Evolutionary conservation across 2,113 vertebrate genomes (phyloP).

Genomic region (Cynopterus brachyotis): DNA sequence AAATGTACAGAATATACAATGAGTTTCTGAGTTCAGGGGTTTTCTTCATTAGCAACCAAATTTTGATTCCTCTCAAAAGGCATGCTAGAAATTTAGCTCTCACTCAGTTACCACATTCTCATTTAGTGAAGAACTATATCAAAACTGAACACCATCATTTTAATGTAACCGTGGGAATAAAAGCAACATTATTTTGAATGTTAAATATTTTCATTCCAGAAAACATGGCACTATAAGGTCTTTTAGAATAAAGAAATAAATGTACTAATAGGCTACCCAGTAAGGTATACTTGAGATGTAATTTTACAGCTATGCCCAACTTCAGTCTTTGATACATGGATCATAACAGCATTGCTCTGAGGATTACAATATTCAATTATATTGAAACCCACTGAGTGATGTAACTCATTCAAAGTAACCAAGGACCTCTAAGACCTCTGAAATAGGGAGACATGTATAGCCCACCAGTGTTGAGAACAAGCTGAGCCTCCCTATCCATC

Average conservation of each 20-base stretch:
- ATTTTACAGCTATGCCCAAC: background rate
- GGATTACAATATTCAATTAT: background rate
- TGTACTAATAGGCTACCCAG: background rate
- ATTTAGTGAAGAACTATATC: conserved; percentile 23
- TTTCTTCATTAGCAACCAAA: conserved; percentile 31
- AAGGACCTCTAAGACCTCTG: background rate
- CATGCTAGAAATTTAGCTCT: background rate
- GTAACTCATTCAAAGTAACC: background rate
- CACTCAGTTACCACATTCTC: background rate
- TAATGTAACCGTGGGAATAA: background rate
- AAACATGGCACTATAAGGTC: background rate
- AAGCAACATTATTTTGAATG: background rate
- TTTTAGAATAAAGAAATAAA: conserved; percentile 22
- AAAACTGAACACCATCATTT: background rate
- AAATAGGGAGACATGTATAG: background rate
- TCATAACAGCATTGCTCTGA: background rate
- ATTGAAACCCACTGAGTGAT: background rate
- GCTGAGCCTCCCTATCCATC: background rate
- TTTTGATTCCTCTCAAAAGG: conserved; percentile 20
- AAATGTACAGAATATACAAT: conserved; percentile 9
- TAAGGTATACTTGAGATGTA: background rate
- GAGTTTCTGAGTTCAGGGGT: background rate
- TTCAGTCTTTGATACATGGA: background rate
- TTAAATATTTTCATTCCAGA: conserved; percentile 21
- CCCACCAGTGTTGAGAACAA: background rate